Evolutionary conservation across 2,113 vertebrate species (phyloP).

Genomic region (Lonchura striata): DNA sequence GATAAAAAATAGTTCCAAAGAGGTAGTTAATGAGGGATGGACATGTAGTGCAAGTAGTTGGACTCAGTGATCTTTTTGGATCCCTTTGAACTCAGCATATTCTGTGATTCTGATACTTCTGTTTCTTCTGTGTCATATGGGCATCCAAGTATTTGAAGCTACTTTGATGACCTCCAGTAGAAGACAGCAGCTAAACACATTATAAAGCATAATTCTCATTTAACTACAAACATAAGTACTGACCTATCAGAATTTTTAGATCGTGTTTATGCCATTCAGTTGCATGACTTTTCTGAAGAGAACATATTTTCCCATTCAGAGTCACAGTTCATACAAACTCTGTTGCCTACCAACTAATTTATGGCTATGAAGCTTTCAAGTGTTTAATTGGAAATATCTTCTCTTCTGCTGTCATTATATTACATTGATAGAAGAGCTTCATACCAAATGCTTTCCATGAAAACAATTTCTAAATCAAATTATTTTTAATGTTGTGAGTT

Average conservation of each 20-base stretch:
- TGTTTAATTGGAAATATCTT: constrained; percentile 63
- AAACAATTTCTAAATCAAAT: constrained; percentile 70
- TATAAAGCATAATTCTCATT: not conserved
- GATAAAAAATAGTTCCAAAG: not conserved
- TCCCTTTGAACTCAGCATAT: not conserved
- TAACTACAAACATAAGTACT: not conserved
- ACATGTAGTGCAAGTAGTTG: not conserved
- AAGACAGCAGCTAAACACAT: not conserved
- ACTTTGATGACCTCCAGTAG: not conserved
- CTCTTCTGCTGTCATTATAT: constrained; percentile 29
- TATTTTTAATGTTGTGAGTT: constrained; percentile 56
- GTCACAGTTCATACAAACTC: not conserved
- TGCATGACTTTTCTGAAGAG: not conserved
- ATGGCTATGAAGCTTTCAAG: constrained; percentile 43
- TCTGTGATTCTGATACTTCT: not conserved
- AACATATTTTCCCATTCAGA: not conserved
- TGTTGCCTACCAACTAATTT: constrained; percentile 38
- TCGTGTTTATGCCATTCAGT: not conserved
- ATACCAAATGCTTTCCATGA: constrained; percentile 26
- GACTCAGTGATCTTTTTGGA: not conserved
- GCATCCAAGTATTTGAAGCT: not conserved
- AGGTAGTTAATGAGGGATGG: not conserved
- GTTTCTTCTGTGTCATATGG: not conserved
- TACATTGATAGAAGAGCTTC: constrained; percentile 4
- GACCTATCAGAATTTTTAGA: not conserved